Evolutionary conservation across 2,797 vertebrate species (phyloP).

Genomic region (Sarcophilus harrisii): DNA sequence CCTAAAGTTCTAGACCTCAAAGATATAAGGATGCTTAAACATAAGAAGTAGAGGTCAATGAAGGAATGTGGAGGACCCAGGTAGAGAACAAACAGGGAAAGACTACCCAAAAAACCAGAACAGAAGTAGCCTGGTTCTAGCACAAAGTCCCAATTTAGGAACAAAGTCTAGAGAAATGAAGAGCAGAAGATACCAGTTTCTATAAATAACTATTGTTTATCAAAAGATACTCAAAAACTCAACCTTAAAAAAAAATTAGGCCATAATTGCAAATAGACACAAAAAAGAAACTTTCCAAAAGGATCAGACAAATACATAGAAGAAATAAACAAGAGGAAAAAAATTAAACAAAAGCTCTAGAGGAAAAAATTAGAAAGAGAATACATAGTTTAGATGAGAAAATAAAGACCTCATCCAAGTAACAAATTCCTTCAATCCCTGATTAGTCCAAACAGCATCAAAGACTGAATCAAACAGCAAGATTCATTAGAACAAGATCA

Average conservation of each 20-base stretch:
- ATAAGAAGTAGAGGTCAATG: not conserved
- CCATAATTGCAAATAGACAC: not conserved
- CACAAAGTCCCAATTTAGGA: not conserved
- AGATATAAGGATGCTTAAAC: not conserved
- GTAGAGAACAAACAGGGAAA: not conserved
- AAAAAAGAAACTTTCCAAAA: not conserved
- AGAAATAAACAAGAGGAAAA: not conserved
- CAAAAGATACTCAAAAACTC: not conserved
- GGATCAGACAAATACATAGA: not conserved
- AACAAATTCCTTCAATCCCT: too few relatives aligned
- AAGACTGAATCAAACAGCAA: too few relatives aligned
- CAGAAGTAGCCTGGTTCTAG: not conserved
- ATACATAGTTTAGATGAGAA: too few relatives aligned
- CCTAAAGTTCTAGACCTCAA: not conserved
- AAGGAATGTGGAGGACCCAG: not conserved
- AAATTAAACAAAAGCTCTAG: not conserved
- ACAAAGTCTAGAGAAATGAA: not conserved
- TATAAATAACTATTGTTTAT: not conserved
- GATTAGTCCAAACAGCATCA: too few relatives aligned
- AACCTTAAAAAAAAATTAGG: not conserved
- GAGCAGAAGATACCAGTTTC: not conserved
- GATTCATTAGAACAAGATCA: too few relatives aligned
- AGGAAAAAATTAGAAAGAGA: not conserved
- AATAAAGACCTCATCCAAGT: too few relatives aligned
- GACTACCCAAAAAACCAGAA: not conserved